Percentiles rank a stretch among this genome's conserved stretches.
Conservation (phyloP, 2,797 vertebrate genomes). For the Eleutherodactylus coqui region DNA sequence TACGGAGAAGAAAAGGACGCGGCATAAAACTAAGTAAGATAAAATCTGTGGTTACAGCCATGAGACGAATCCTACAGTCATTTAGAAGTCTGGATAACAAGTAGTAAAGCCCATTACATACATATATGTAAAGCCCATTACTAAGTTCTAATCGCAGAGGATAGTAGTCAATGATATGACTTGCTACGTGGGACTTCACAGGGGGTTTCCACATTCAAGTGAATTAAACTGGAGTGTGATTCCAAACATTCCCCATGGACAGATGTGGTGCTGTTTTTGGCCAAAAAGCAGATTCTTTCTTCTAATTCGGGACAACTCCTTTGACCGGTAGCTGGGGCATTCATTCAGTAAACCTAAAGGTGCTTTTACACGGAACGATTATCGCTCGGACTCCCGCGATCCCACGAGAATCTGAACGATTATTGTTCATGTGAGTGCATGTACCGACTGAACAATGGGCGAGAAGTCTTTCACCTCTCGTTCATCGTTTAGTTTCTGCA, state of each 20-base stretch:
- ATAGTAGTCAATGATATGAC: too few species aligned
- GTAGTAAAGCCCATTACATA: not conserved
- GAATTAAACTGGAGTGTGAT: not conserved
- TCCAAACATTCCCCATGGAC: not conserved
- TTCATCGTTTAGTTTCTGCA: too few species aligned
- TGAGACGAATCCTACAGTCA: not conserved
- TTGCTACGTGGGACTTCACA: too few species aligned
- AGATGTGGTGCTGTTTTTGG: not conserved
- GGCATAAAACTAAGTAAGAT: not conserved
- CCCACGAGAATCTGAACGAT: too few species aligned
- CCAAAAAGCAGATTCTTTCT: not conserved
- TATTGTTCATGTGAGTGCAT: too few species aligned
- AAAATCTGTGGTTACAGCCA: not conserved
- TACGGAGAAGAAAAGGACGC: not conserved
- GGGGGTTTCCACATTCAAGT: not conserved
- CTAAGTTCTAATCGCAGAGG: too few species aligned
- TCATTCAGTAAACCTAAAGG: not conserved
- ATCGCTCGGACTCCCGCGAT: too few species aligned
- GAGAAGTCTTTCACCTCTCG: too few species aligned
- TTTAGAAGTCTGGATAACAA: not conserved
- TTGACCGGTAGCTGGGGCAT: not conserved
- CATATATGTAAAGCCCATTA: too few species aligned
- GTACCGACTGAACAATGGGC: too few species aligned
- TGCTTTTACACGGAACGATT: too few species aligned
- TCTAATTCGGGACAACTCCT: not conserved